Conservation (phyloP, 2,888 invertebrate genomes). For the Seira musarum region DNA sequence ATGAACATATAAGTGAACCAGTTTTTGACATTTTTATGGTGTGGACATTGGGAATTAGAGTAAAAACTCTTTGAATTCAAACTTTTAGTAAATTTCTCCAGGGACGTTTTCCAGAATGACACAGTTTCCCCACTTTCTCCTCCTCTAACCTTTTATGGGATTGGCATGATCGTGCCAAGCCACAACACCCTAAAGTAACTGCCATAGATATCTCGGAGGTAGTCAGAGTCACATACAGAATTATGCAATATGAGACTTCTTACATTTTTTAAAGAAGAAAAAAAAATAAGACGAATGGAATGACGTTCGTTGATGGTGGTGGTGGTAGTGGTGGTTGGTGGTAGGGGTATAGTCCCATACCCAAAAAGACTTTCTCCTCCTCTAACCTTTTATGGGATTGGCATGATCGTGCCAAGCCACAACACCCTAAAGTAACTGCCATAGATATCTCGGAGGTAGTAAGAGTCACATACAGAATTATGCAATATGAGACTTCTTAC, state of each 20-base stretch:
- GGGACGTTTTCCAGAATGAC: slow-evolving; percentile 52
- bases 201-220: neutral
- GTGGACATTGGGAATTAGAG: slow-evolving; percentile 68
- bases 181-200: slow-evolving; percentile 10
- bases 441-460: neutral
- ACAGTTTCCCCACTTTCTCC: slow-evolving; percentile 45
- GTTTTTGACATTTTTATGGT: slow-evolving; percentile 68
- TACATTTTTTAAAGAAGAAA: no score
- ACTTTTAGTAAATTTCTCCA: slow-evolving; percentile 63
- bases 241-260: slow-evolving; percentile 6
- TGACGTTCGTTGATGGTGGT: no score
- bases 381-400: slow-evolving; percentile 48
- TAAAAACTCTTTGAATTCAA: slow-evolving; percentile 55
- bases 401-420: slow-evolving; percentile 21
- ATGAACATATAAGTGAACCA: slow-evolving; percentile 42
- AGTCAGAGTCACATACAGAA: neutral
- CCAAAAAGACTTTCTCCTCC: slow-evolving; percentile 24
- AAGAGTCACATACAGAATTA: neutral
- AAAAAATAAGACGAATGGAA: neutral
- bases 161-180: slow-evolving; percentile 30
- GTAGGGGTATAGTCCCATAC: no score
- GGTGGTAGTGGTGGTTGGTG: no score
- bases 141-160: slow-evolving; percentile 42
- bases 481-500: slow-evolving; percentile 2
- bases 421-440: slow-evolving; percentile 5